Percentiles rank a stretch among this genome's conserved stretches.
These are phyloP conservation scores for Turritopsis rubra DNA, from an alignment of 30 jellyfish, hydroid and myxozoan species.

Conservation along the genomic window DNA sequence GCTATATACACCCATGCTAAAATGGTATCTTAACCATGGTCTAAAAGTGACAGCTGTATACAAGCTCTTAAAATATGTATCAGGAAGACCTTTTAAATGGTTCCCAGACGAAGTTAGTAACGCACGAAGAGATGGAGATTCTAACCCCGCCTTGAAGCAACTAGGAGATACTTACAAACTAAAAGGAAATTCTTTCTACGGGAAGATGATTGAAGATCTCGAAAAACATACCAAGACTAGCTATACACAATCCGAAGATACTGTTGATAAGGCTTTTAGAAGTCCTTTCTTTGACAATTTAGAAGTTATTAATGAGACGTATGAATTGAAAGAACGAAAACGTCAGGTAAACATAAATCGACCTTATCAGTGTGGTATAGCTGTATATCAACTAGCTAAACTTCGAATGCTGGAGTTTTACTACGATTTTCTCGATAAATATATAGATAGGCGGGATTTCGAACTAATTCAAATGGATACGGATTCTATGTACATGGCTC, in stretches of 20 bases:
- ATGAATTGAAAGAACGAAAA: background rate
- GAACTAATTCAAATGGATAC: conserved; percentile 27
- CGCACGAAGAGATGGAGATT: conserved; percentile 4
- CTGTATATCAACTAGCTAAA: conserved; percentile 29
- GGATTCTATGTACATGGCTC: conserved; percentile 10
- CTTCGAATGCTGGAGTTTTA: conserved; percentile 31
- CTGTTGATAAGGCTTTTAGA: background rate
- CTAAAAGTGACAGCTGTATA: conserved; percentile 5
- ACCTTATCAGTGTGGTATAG: conserved; percentile 19
- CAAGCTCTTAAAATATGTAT: conserved; percentile 15
- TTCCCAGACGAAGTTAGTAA: conserved; percentile 12
- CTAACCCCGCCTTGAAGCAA: background rate
- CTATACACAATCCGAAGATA: background rate
- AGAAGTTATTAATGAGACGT: background rate
- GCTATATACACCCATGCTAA: conserved; percentile 5
- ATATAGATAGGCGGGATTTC: conserved; percentile 13
- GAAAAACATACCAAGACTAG: background rate
- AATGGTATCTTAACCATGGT: conserved; percentile 20
- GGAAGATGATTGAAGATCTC: conserved; percentile 5
- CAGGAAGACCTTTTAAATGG: conserved; percentile 11
- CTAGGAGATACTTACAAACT: background rate
- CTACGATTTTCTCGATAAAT: too few species aligned
- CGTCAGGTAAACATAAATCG: background rate
- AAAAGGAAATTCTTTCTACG: conserved; percentile 3
- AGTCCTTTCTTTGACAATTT: background rate